Evolutionary conservation across 2,797 vertebrate species (phyloP).

Genomic region (Lithobates pipiens): DNA sequence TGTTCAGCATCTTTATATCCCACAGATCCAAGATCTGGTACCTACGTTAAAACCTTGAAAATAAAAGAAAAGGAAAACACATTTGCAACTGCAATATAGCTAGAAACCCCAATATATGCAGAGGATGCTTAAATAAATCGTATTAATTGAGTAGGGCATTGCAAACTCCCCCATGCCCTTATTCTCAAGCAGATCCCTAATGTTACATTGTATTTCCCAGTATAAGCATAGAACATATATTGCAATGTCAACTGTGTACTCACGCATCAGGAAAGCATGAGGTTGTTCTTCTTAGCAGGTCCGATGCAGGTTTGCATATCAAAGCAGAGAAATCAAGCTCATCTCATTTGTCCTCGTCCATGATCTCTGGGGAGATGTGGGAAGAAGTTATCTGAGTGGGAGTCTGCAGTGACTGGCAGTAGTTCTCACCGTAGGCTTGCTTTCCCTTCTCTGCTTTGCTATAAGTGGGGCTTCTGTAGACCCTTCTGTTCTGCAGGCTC

Average conservation of each 20-base stretch:
- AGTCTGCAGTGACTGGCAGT: constrained; percentile 56
- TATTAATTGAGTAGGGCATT: not conserved
- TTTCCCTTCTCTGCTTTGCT: constrained; percentile 51
- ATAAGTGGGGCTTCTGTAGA: constrained; percentile 34
- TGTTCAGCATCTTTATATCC: constrained; percentile 94
- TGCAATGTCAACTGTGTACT: constrained; percentile 65
- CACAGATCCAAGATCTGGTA: constrained; percentile 73
- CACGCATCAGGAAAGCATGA: constrained; percentile 69
- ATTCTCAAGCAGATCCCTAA: constrained; percentile 9
- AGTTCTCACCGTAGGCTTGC: constrained; percentile 52
- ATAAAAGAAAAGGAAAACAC: constrained; percentile 59
- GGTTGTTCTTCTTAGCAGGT: constrained; percentile 65
- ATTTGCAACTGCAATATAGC: constrained; percentile 4
- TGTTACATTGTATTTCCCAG: not conserved
- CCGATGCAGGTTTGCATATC: constrained; percentile 66
- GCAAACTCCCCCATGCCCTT: not conserved
- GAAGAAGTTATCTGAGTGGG: constrained; percentile 52
- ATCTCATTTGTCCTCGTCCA: constrained; percentile 35
- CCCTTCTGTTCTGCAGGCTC: constrained; percentile 61
- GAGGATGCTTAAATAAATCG: not conserved
- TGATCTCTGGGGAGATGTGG: constrained; percentile 26
- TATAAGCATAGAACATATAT: constrained; percentile 3
- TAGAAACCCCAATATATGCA: constrained; percentile 7
- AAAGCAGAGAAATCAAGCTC: constrained; percentile 35
- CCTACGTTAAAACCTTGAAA: constrained; percentile 77